phyloP scores from a whole-genome alignment of 2,888 invertebrate genomes.

The Drosophila nr. fundita region DNA sequence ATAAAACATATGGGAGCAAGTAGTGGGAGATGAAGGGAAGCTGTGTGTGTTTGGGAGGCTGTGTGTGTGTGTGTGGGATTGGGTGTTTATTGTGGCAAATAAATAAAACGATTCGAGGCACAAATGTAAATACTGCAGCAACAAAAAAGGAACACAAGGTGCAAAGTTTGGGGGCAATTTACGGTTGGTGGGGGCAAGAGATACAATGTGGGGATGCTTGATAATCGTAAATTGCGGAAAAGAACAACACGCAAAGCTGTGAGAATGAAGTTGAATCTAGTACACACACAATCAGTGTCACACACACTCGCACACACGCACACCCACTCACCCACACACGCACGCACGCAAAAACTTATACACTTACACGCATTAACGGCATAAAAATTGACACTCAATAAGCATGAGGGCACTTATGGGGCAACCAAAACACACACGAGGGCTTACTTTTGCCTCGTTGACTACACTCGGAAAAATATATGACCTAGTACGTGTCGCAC shows the following conservation, averaged over 20 bases:
- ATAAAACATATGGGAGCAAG: constrained; percentile 61
- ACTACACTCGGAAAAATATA: background rate
- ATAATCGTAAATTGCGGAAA: constrained; percentile 70
- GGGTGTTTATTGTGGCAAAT: constrained; percentile 50
- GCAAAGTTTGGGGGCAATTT: constrained; percentile 38
- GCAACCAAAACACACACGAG: constrained; percentile 19
- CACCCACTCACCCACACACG: background rate
- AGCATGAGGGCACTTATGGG: constrained; percentile 64
- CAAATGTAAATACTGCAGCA: constrained; percentile 59
- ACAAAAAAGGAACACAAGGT: constrained; percentile 52
- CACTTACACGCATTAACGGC: constrained; percentile 56
- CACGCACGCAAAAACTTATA: constrained; percentile 4
- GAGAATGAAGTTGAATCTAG: constrained; percentile 50
- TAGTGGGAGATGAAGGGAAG: background rate
- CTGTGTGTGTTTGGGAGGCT: background rate
- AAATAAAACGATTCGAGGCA: constrained; percentile 74
- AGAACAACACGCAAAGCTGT: constrained; percentile 31
- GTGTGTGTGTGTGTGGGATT: constrained; percentile 6
- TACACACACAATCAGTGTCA: constrained; percentile 3
- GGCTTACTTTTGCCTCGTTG: background rate
- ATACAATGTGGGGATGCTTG: constrained; percentile 2
- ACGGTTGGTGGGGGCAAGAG: background rate
- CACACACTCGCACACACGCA: constrained; percentile 1
- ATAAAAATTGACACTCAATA: constrained; percentile 78
- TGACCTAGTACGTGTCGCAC: background rate